Evolutionary conservation across 2,888 invertebrate genomes (phyloP).

Genomic region (Coremacera marginata): DNA sequence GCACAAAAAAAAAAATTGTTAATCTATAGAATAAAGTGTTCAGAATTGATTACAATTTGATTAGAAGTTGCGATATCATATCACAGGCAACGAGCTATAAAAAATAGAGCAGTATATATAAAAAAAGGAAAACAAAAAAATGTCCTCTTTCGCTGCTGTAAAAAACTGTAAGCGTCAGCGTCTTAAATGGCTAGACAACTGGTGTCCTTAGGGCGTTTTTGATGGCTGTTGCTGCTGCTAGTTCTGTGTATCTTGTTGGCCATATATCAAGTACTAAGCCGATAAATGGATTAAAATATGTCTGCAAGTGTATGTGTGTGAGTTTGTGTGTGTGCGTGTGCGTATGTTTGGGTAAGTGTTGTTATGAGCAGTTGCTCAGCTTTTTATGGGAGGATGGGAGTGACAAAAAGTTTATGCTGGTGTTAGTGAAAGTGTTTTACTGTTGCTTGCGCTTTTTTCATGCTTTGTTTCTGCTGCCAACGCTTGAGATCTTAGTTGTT

Average conservation of each 20-base stretch:
- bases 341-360: not conserved
- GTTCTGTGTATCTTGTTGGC: constrained; percentile 21
- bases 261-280: constrained; percentile 40
- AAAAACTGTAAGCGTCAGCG: not conserved
- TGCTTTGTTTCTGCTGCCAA: not conserved
- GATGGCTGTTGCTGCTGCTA: constrained; percentile 1
- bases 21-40: not conserved
- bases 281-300: constrained; percentile 40
- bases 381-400: no score
- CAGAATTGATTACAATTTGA: constrained; percentile 26
- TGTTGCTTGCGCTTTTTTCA: constrained; percentile 15
- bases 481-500: not conserved
- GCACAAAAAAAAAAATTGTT: not conserved
- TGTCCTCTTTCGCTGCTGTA: not conserved
- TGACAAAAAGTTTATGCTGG: not conserved
- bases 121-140: not conserved
- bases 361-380: not conserved
- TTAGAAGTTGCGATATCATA: constrained; percentile 14
- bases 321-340: not conserved
- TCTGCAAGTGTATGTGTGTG: constrained; percentile 4
- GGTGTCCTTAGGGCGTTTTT: constrained; percentile 11
- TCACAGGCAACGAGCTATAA: not conserved
- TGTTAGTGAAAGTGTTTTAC: constrained; percentile 21
- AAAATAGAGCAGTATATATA: not conserved
- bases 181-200: constrained; percentile 21